Conservation (phyloP, 2,888 invertebrate species). For the Abrostola triplasia region DNA sequence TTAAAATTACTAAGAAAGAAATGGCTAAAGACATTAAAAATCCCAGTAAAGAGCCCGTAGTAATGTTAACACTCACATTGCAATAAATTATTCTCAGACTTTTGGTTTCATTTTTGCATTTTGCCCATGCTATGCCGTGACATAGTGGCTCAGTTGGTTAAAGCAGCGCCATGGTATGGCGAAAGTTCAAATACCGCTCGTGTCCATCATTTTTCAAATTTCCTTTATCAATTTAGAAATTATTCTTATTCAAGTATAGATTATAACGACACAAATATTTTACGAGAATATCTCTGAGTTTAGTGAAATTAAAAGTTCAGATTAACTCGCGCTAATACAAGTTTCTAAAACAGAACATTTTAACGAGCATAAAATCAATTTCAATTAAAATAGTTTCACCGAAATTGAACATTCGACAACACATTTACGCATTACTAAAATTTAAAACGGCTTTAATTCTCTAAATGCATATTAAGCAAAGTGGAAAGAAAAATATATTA, state of each 20-base stretch:
- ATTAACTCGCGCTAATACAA: conserved; percentile 21
- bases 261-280: conserved; percentile 8
- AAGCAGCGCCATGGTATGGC: no score
- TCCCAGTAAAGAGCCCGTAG: no score
- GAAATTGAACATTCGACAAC: conserved; percentile 29
- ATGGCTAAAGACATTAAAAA: no score
- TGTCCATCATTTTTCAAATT: no score
- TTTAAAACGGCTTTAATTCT: conserved; percentile 31
- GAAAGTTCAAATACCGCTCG: no score
- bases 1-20: no score
- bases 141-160: no score
- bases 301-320: conserved; percentile 16
- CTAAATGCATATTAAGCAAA: conserved; percentile 27
- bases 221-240: no score
- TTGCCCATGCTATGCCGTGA: no score
- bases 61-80: no score
- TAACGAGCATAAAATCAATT: conserved; percentile 48
- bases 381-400: conserved; percentile 52
- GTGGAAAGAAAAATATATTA: conserved; percentile 43
- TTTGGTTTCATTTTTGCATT: no score
- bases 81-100: no score
- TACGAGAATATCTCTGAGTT: conserved; percentile 10
- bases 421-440: conserved; percentile 35
- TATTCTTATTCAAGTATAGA: background rate
- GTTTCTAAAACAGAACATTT: conserved; percentile 33